A percentile compares a stretch with the other conserved stretches of the same genome.
Conservation (phyloP, 2,797 vertebrate genomes). For the Fundulus diaphanus region DNA sequence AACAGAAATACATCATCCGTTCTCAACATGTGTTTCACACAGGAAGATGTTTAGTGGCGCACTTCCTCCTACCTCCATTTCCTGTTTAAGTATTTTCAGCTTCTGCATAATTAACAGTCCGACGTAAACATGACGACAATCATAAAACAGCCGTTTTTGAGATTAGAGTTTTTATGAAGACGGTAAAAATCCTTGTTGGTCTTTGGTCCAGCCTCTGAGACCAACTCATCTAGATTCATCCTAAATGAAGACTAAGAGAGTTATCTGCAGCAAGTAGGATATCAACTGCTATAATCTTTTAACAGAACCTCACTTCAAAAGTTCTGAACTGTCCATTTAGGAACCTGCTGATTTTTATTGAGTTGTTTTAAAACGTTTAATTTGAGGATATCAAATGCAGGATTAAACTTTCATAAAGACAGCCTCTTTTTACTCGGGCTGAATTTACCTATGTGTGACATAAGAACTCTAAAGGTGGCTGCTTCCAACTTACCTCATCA, state of each 20-base stretch:
- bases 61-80: not conserved
- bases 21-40: not conserved
- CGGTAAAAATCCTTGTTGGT: not conserved
- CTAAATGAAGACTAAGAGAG: not conserved
- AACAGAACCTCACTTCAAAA: not conserved
- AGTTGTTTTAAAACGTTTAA: too few relatives aligned
- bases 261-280: not conserved
- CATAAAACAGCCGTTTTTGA: not conserved
- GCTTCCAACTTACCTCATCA: conserved; percentile 87
- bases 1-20: not conserved
- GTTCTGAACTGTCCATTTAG: not conserved
- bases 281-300: not conserved
- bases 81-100: not conserved
- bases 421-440: too few relatives aligned
- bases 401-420: too few relatives aligned
- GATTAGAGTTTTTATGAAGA: not conserved
- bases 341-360: too few relatives aligned
- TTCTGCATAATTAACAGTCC: not conserved
- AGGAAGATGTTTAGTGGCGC: not conserved
- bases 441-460: not conserved
- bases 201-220: not conserved
- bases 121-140: not conserved
- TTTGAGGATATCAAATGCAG: too few relatives aligned
- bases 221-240: not conserved
- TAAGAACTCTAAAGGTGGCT: not conserved